These are phyloP conservation scores for Nasonia longicornis DNA, from an alignment of 1,140 invertebrate genomes.

Conservation along the genomic window DNA sequence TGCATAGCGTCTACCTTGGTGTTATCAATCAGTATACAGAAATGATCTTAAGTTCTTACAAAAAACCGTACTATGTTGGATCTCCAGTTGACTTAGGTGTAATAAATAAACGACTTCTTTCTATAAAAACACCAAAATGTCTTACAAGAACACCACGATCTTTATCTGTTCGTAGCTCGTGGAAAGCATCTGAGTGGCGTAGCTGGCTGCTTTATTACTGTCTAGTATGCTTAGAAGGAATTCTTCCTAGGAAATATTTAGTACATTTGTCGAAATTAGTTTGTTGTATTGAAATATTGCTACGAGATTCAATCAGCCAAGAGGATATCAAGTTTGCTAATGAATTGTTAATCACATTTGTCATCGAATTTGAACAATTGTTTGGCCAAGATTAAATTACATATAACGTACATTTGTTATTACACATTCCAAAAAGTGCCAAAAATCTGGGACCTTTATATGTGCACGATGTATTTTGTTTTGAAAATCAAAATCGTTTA, in stretches of 20 bases:
- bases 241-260: constrained; percentile 41
- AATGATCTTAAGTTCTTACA: too few relatives aligned
- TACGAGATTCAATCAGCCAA: constrained; percentile 18
- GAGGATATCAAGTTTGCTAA: too few relatives aligned
- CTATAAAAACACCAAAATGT: constrained; percentile 35
- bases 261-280: constrained; percentile 39
- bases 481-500: constrained; percentile 24
- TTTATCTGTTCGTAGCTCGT: constrained; percentile 20
- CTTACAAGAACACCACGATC: constrained; percentile 16
- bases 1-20: too few relatives aligned
- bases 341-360: too few relatives aligned
- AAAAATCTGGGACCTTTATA: too few relatives aligned
- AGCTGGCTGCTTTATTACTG: constrained; percentile 44
- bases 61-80: constrained; percentile 12
- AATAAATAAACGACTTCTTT: constrained; percentile 19
- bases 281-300: constrained; percentile 41
- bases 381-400: background rate
- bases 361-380: too few relatives aligned
- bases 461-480: too few relatives aligned
- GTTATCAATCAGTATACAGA: too few relatives aligned
- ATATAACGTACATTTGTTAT: too few relatives aligned
- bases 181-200: constrained; percentile 10
- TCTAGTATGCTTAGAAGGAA: constrained; percentile 30
- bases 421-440: too few relatives aligned
- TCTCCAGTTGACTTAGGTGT: background rate